Conservation (phyloP, 2,888 invertebrate genomes). For the Sycophila texana region DNA sequence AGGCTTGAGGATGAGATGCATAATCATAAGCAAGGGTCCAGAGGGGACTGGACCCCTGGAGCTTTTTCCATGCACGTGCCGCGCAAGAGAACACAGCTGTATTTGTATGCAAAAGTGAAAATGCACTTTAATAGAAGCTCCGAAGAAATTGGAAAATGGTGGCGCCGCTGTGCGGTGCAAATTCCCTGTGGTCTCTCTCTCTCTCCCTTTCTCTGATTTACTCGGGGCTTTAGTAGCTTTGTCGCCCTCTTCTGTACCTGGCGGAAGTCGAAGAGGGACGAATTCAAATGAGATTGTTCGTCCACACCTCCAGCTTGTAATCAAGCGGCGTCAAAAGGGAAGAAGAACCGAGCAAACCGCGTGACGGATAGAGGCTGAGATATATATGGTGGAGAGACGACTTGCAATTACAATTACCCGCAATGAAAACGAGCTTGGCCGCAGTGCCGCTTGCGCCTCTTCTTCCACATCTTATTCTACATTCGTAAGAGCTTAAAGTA, state of each 20-base stretch:
- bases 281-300: slow-evolving; percentile 59
- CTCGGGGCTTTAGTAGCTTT: background rate
- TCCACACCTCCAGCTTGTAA: slow-evolving; percentile 58
- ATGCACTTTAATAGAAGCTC: slow-evolving; percentile 48
- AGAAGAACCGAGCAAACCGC: slow-evolving; percentile 35
- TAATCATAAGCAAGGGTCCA: slow-evolving; percentile 47
- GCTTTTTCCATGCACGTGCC: too few species aligned
- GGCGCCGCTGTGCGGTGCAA: slow-evolving; percentile 16
- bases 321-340: slow-evolving; percentile 58
- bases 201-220: background rate
- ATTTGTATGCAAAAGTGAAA: slow-evolving; percentile 55
- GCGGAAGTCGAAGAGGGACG: slow-evolving; percentile 51
- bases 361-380: background rate
- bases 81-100: slow-evolving; percentile 9
- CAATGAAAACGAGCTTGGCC: slow-evolving; percentile 47
- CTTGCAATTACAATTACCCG: slow-evolving; percentile 56
- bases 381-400: background rate
- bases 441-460: too few species aligned
- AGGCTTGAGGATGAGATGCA: slow-evolving; percentile 41
- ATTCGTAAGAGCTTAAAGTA: slow-evolving; percentile 39
- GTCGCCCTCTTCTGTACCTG: too few species aligned
- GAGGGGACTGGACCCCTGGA: too few species aligned
- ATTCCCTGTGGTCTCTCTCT: slow-evolving; percentile 40
- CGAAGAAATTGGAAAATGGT: slow-evolving; percentile 55
- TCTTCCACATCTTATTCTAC: slow-evolving; percentile 24